Conservation (phyloP, 2,888 invertebrate genomes). For the Machimus rusticus region DNA sequence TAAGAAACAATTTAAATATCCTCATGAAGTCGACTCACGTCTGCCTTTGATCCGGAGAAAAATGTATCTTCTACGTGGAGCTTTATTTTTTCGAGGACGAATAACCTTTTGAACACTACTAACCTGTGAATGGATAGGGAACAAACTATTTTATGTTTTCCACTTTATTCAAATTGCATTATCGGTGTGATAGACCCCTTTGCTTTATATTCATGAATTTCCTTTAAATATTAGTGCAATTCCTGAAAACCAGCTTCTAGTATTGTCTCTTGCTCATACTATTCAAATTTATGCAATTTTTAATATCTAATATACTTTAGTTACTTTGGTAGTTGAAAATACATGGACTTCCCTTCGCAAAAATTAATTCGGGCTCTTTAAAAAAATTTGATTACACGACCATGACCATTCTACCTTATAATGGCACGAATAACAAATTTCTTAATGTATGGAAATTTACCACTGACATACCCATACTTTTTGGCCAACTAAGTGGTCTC, state of each 20-base stretch:
- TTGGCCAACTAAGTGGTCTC: neutral
- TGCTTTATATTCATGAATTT: neutral
- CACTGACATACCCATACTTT: neutral
- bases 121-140: neutral
- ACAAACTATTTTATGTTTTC: neutral
- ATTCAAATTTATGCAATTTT: neutral
- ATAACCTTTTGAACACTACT: neutral
- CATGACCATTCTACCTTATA: neutral
- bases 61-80: slow-evolving; percentile 17
- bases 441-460: neutral
- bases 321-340: neutral
- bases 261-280: neutral
- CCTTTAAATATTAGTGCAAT: neutral
- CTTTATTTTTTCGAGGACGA: neutral
- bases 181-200: neutral
- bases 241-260: neutral
- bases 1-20: slow-evolving; percentile 4
- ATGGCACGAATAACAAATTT: neutral
- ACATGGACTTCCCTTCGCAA: neutral
- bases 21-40: slow-evolving; percentile 4
- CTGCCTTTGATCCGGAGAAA: neutral
- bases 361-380: neutral
- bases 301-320: no score
- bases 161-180: neutral
- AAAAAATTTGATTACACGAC: neutral